Percentiles rank a stretch among this genome's conserved stretches.
Conservation (phyloP, 2,113 vertebrate genomes). For the Albula goreensis region DNA sequence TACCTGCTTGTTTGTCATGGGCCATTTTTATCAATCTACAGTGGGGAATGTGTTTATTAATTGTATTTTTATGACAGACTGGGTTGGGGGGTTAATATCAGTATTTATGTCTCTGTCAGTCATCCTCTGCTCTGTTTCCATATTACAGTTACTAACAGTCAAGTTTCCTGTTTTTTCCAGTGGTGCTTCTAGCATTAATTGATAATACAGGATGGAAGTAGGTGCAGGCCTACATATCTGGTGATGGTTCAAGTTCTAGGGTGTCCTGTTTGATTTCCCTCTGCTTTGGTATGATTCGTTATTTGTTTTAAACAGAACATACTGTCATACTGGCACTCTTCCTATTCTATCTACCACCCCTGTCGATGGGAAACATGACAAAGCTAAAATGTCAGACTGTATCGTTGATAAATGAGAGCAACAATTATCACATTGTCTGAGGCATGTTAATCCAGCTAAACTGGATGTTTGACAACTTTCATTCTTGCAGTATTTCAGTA, state of each 20-base stretch:
- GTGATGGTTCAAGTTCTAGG: background rate
- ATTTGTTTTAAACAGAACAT: background rate
- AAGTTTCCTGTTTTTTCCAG: background rate
- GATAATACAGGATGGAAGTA: conserved; percentile 15
- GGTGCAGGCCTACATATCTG: conserved; percentile 6
- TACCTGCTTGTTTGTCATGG: conserved; percentile 50
- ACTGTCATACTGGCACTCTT: too few relatives aligned
- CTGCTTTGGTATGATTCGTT: background rate
- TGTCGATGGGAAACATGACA: background rate
- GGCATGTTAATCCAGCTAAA: background rate
- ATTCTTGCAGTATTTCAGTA: background rate
- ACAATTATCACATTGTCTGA: background rate
- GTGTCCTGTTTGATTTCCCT: conserved; percentile 18
- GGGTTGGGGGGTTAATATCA: background rate
- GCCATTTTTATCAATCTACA: conserved; percentile 45
- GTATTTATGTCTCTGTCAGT: background rate
- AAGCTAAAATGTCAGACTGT: background rate
- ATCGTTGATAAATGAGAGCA: background rate
- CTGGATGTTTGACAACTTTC: background rate
- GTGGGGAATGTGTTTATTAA: conserved; percentile 42
- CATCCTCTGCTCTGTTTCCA: background rate
- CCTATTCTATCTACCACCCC: background rate
- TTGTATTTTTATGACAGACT: conserved; percentile 3
- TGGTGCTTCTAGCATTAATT: conserved; percentile 18
- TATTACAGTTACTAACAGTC: conserved; percentile 2